Evolutionary conservation across 2,113 vertebrate species (phyloP).

Genomic region (Hypocryptadius cinnamomeus): DNA sequence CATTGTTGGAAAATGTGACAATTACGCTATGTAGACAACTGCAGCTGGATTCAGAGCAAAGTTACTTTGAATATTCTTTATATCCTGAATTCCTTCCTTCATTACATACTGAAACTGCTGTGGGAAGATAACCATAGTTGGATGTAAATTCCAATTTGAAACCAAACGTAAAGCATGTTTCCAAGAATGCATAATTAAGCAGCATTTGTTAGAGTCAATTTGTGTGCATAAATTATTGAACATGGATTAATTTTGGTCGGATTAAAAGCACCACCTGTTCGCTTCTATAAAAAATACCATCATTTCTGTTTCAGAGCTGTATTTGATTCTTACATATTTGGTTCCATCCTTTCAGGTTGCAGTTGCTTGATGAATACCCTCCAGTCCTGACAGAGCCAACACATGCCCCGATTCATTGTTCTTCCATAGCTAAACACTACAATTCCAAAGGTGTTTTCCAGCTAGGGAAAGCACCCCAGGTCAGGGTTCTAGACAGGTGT

Average conservation of each 20-base stretch:
- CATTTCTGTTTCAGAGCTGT: slow-evolving; percentile 24
- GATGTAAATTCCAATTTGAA: slow-evolving; percentile 47
- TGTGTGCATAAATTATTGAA: slow-evolving; percentile 38
- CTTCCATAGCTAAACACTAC: not conserved
- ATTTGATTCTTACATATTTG: not conserved
- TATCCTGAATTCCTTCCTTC: not conserved
- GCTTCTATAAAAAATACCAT: not conserved
- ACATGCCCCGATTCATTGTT: not conserved
- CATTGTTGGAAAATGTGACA: not conserved
- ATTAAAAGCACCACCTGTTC: slow-evolving; percentile 71
- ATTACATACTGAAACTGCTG: slow-evolving; percentile 6
- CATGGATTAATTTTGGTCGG: slow-evolving; percentile 60
- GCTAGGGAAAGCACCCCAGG: not conserved
- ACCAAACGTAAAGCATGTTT: slow-evolving; percentile 1
- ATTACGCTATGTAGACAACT: not conserved
- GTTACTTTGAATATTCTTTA: slow-evolving; percentile 5
- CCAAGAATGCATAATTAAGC: slow-evolving; percentile 61
- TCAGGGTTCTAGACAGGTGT: not conserved
- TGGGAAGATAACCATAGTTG: slow-evolving; percentile 31
- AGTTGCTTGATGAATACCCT: not conserved
- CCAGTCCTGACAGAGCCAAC: not conserved
- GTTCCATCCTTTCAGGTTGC: not conserved
- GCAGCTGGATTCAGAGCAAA: not conserved
- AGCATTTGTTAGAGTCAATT: slow-evolving; percentile 47
- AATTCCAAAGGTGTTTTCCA: not conserved